Evolutionary conservation across 2,113 vertebrate genomes (phyloP).

Genomic region (Antechinus flavipes): DNA sequence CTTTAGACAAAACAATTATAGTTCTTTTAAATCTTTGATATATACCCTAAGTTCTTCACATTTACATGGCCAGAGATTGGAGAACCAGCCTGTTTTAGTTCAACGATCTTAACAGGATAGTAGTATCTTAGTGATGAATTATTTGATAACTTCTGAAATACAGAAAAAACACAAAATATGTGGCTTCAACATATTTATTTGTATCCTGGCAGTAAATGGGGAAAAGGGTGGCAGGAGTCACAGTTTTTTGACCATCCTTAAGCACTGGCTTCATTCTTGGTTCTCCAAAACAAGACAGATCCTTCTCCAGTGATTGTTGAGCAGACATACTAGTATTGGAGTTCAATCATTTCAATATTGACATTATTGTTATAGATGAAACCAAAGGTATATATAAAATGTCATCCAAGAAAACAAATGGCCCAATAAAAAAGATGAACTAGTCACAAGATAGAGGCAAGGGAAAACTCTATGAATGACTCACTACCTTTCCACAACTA

Average conservation of each 20-base stretch:
- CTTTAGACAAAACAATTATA: background rate
- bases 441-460: background rate
- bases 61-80: background rate
- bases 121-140: background rate
- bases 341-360: background rate
- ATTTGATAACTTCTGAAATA: background rate
- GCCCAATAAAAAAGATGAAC: background rate
- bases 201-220: background rate
- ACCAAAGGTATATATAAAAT: background rate
- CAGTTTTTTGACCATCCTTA: background rate
- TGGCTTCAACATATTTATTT: background rate
- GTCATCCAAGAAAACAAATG: background rate
- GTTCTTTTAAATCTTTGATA: background rate
- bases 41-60: background rate
- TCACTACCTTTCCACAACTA: background rate
- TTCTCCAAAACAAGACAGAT: background rate
- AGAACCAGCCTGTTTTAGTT: background rate
- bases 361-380: background rate
- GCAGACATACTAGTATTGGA: background rate
- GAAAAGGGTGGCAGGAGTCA: background rate
- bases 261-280: background rate
- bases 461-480: background rate
- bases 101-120: background rate
- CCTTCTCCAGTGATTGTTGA: background rate
- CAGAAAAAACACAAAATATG: background rate